Evolutionary conservation across 2,797 vertebrate species (phyloP).

Genomic region (Pangasius sanitwongsei): DNA sequence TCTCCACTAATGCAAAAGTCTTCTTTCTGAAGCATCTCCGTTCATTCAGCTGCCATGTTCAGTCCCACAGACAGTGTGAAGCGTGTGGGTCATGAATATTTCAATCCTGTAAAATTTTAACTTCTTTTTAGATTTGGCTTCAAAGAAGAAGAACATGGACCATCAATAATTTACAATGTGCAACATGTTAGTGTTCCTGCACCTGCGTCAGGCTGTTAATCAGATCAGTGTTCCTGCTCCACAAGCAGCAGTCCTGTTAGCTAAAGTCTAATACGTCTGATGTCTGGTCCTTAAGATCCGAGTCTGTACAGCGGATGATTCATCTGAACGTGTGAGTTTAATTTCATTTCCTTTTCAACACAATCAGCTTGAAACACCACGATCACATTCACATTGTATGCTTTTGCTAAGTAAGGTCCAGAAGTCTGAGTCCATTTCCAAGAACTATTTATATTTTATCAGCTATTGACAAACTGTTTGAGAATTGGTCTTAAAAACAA

Average conservation of each 20-base stretch:
- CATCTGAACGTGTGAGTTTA: background rate
- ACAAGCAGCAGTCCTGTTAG: background rate
- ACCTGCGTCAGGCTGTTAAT: constrained; percentile 72
- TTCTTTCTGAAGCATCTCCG: background rate
- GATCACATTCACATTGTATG: background rate
- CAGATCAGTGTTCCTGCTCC: constrained; percentile 67
- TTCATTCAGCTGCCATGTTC: background rate
- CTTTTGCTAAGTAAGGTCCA: background rate
- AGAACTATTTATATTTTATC: too few species aligned
- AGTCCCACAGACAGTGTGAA: background rate
- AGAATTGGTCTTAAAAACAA: background rate
- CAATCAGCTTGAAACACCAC: background rate
- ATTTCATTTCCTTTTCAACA: background rate
- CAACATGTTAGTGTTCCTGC: constrained; percentile 71
- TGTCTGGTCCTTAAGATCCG: background rate
- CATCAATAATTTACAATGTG: constrained; percentile 77
- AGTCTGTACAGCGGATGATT: background rate
- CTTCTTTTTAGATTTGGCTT: constrained; percentile 54
- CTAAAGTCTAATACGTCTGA: background rate
- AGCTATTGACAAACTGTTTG: background rate
- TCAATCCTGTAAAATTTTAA: constrained; percentile 17
- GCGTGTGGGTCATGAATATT: background rate
- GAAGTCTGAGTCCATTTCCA: background rate
- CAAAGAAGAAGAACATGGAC: constrained; percentile 74
- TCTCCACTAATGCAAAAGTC: background rate